phyloP scores from a whole-genome alignment of 35 echinoderm and acorn worm species.

The Apostichopus japonicus region DNA sequence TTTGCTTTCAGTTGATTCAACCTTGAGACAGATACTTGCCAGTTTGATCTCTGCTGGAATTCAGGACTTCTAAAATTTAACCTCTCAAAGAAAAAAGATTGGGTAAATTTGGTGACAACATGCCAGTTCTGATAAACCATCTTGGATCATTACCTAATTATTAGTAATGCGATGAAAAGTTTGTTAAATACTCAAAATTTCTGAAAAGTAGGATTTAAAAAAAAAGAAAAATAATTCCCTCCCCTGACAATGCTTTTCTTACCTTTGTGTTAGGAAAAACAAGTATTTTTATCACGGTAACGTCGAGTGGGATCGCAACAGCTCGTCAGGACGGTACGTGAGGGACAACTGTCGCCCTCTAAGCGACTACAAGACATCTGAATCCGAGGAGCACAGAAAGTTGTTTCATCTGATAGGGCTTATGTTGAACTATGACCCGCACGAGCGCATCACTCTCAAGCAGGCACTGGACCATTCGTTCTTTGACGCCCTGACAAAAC shows the following conservation, averaged over 20 bases:
- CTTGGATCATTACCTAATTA: no score
- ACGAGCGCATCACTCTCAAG: constrained; percentile 64
- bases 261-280: constrained; percentile 67
- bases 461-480: constrained; percentile 78
- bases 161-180: no score
- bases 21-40: no score
- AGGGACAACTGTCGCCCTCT: constrained; percentile 91
- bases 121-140: no score
- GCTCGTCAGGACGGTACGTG: constrained; percentile 93
- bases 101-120: no score
- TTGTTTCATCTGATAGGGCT: constrained; percentile 86
- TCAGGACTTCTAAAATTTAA: no score
- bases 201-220: no score
- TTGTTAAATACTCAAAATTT: no score
- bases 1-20: no score
- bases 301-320: constrained; percentile 79
- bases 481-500: constrained; percentile 70
- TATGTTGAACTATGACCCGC: constrained; percentile 83
- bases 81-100: no score
- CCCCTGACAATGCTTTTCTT: background rate
- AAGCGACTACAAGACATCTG: constrained; percentile 38
- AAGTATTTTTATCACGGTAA: constrained; percentile 87
- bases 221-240: no score
- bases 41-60: no score
- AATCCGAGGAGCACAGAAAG: constrained; percentile 57